A percentile compares a stretch with the other conserved stretches of the same genome.
Conservation (phyloP, 2,888 invertebrate genomes). For the Taenaris catops region DNA sequence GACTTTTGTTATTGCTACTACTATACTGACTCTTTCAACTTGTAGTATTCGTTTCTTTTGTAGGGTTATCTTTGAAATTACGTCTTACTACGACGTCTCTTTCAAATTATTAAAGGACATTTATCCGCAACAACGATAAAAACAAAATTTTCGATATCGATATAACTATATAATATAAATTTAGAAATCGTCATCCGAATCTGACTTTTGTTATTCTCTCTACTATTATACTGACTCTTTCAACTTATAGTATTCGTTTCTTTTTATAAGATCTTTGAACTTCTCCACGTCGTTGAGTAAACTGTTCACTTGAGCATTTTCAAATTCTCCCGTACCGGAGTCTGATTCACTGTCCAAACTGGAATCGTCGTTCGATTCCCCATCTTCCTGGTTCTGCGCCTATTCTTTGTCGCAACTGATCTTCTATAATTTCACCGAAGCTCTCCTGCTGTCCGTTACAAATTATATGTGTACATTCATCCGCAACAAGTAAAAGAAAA, state of each 20-base stretch:
- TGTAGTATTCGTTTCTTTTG: conserved; percentile 59
- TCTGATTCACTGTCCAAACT: conserved; percentile 55
- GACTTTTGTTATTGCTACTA: conserved; percentile 36
- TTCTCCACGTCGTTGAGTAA: conserved; percentile 65
- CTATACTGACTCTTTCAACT: conserved; percentile 55
- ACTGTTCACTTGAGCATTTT: conserved; percentile 56
- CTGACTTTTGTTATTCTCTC: conserved; percentile 45
- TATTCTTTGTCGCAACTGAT: conserved; percentile 40
- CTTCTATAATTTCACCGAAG: conserved; percentile 43
- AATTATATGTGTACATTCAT: too few relatives aligned
- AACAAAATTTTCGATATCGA: too few relatives aligned
- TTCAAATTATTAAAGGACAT: too few relatives aligned
- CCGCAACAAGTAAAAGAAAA: too few relatives aligned
- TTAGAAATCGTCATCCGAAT: conserved; percentile 46
- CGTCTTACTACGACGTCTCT: too few relatives aligned
- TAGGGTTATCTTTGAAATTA: too few relatives aligned
- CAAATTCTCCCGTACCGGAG: conserved; percentile 34
- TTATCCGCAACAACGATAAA: too few relatives aligned
- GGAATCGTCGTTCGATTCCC: conserved; percentile 46
- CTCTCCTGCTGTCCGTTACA: conserved; percentile 30
- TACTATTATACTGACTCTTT: too few relatives aligned
- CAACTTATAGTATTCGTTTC: conserved; percentile 62
- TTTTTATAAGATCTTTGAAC: conserved; percentile 53
- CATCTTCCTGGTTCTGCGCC: conserved; percentile 37
- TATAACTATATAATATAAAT: too few relatives aligned